phyloP scores from a whole-genome alignment of 2,113 vertebrate genomes.

The Dicaeum eximium region DNA sequence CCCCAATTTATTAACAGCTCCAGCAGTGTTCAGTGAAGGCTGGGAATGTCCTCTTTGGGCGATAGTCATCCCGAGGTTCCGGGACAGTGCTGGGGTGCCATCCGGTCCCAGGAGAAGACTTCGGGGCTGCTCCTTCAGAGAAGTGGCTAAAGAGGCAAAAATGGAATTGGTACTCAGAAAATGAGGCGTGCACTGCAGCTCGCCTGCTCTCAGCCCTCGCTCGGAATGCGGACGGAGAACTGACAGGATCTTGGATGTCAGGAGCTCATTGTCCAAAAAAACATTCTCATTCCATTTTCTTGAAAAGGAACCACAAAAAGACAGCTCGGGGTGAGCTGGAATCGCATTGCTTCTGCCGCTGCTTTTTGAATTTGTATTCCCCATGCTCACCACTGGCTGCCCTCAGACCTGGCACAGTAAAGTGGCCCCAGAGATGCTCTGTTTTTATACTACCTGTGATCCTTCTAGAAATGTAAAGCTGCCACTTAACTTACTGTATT shows the following conservation, averaged over 20 bases:
- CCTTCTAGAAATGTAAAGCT: conserved; percentile 75
- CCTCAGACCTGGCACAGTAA: not conserved
- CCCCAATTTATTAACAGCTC: conserved; percentile 77
- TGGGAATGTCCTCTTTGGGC: conserved; percentile 75
- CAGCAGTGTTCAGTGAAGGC: conserved; percentile 60
- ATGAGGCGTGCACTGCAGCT: conserved; percentile 61
- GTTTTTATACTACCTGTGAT: conserved; percentile 67
- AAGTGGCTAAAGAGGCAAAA: conserved; percentile 74
- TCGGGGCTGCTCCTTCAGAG: conserved; percentile 76
- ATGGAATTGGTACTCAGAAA: conserved; percentile 72
- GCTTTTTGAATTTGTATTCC: conserved; percentile 66
- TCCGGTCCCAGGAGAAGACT: conserved; percentile 71
- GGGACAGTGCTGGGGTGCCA: conserved; percentile 75
- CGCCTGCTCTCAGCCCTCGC: conserved; percentile 34
- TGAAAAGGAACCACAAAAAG: conserved; percentile 71
- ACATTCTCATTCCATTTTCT: conserved; percentile 74
- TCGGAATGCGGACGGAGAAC: conserved; percentile 65
- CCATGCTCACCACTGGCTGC: conserved; percentile 62
- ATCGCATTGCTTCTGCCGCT: not conserved
- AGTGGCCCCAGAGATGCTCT: conserved; percentile 41
- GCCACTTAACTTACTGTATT: conserved; percentile 68
- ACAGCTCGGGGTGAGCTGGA: conserved; percentile 60
- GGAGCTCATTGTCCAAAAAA: conserved; percentile 79
- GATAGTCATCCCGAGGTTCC: conserved; percentile 89
- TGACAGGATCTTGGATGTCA: conserved; percentile 78